Evolutionary conservation across 2,888 invertebrate genomes (phyloP).

Genomic region (Dryobotodes eremita): DNA sequence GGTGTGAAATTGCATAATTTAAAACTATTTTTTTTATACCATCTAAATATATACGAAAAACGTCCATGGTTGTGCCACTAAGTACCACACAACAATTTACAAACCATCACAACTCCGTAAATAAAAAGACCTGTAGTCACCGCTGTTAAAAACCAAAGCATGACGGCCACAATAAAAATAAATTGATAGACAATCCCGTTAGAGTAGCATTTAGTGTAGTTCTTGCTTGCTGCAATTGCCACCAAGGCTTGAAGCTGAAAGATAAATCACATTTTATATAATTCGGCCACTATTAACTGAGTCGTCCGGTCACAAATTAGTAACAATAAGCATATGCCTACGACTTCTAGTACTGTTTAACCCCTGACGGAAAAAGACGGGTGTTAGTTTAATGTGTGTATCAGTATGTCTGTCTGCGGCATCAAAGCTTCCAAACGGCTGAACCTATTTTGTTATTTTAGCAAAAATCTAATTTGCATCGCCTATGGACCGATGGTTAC

Average conservation of each 20-base stretch:
- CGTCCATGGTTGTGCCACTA: not conserved
- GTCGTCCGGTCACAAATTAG: too few relatives aligned
- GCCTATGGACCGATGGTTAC: not conserved
- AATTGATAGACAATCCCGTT: not conserved
- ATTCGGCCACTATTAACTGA: not conserved
- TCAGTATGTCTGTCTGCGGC: too few relatives aligned
- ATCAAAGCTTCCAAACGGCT: too few relatives aligned
- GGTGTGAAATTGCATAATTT: not conserved
- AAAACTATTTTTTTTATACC: not conserved
- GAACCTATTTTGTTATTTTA: too few relatives aligned
- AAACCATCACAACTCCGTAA: slow-evolving; percentile 35
- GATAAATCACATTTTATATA: not conserved
- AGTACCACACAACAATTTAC: slow-evolving; percentile 8
- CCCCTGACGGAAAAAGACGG: too few relatives aligned
- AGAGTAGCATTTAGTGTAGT: slow-evolving; percentile 11
- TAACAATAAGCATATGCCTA: not conserved
- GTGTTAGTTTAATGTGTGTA: too few relatives aligned
- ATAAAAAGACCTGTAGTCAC: slow-evolving; percentile 3
- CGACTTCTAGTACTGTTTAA: not conserved
- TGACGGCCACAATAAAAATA: accelerated
- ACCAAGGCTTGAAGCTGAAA: slow-evolving; percentile 34
- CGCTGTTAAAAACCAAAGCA: slow-evolving; percentile 13
- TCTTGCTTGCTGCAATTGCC: too few relatives aligned
- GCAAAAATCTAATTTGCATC: not conserved
- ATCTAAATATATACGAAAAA: not conserved